phyloP scores from a whole-genome alignment of 2,888 invertebrate species.

The Celastrina argiolus region DNA sequence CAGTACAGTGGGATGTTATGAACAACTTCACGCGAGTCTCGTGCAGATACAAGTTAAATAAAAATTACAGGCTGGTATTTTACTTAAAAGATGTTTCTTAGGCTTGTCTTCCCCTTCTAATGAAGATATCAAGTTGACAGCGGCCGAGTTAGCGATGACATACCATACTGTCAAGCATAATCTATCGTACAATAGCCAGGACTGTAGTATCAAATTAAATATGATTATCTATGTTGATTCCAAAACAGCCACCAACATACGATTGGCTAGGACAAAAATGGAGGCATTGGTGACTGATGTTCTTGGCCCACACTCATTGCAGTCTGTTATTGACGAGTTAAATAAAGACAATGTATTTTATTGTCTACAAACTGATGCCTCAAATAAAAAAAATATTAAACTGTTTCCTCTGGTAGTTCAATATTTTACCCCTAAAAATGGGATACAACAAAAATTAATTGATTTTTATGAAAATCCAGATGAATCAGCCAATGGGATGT shows the following conservation, averaged over 20 bases:
- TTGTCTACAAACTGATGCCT: constrained; percentile 40
- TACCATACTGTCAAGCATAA: too few relatives aligned
- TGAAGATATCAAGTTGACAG: too few relatives aligned
- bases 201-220: too few relatives aligned
- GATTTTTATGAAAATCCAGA: constrained; percentile 39
- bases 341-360: constrained; percentile 34
- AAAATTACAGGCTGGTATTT: too few relatives aligned
- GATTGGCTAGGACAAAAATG: constrained; percentile 38
- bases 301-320: constrained; percentile 33
- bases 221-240: constrained; percentile 36
- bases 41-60: too few relatives aligned
- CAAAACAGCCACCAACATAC: constrained; percentile 32
- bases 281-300: constrained; percentile 39
- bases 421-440: constrained; percentile 36
- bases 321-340: constrained; percentile 34
- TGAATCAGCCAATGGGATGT: constrained; percentile 39
- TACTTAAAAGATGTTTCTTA: too few relatives aligned
- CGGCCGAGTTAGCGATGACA: too few relatives aligned
- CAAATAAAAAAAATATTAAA: constrained; percentile 39
- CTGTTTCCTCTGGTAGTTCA: constrained; percentile 38
- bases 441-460: constrained; percentile 36
- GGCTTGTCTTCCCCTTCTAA: too few relatives aligned
- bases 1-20: too few relatives aligned
- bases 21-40: too few relatives aligned
- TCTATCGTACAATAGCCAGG: too few relatives aligned